Conservation (phyloP, 30 jellyfish, hydroid and myxozoan species). For the Morbakka virulenta region DNA sequence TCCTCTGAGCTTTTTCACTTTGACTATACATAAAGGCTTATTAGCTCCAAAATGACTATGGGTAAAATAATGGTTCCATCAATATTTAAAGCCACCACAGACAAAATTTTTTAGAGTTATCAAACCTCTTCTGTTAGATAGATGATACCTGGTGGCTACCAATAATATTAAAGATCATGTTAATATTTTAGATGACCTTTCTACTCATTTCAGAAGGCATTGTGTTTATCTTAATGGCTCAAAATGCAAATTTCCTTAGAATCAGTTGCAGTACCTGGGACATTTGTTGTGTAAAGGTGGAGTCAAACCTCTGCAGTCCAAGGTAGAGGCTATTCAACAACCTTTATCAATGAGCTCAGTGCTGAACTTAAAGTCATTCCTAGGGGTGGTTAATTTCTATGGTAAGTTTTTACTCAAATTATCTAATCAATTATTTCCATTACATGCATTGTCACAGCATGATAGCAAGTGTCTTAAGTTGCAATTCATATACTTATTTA, state of each 20-base stretch:
- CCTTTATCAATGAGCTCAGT: slow-evolving; percentile 34
- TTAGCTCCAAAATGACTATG: slow-evolving; percentile 13
- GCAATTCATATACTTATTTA: too few species aligned
- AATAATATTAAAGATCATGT: slow-evolving; percentile 20
- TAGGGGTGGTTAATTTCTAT: slow-evolving; percentile 52
- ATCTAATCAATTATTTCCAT: slow-evolving; percentile 26
- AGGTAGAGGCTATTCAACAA: slow-evolving; percentile 38
- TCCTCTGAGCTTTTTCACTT: slow-evolving; percentile 2
- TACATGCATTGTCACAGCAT: slow-evolving; percentile 24
- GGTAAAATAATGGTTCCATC: slow-evolving; percentile 41
- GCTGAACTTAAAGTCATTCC: slow-evolving; percentile 21
- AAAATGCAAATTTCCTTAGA: slow-evolving; percentile 26
- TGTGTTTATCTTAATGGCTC: background rate
- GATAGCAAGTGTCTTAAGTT: slow-evolving; percentile 1
- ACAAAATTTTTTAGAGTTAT: background rate
- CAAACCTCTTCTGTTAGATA: background rate
- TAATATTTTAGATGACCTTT: background rate
- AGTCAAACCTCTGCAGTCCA: slow-evolving; percentile 7
- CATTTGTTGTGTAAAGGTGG: slow-evolving; percentile 33
- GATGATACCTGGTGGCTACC: slow-evolving; percentile 46
- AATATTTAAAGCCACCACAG: slow-evolving; percentile 40
- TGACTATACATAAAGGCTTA: slow-evolving; percentile 61
- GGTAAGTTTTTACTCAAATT: slow-evolving; percentile 30
- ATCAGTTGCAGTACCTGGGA: slow-evolving; percentile 45
- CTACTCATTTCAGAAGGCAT: background rate